phyloP scores from a whole-genome alignment of 2,888 invertebrate species.

The Drosophila cognata region DNA sequence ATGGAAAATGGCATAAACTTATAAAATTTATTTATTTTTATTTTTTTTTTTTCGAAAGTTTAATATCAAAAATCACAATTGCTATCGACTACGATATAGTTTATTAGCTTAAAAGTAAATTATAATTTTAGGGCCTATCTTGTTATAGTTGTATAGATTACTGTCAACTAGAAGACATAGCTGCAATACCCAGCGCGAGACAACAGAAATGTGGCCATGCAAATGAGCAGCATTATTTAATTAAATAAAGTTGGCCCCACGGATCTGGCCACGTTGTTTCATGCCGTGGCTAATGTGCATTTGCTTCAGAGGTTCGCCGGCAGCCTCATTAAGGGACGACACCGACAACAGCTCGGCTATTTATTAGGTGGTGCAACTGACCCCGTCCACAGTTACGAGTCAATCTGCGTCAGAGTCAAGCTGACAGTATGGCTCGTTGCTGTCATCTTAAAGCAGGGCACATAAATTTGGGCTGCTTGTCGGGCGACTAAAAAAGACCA shows the following conservation, averaged over 20 bases:
- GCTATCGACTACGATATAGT: background rate
- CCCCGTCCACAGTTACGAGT: conserved; percentile 23
- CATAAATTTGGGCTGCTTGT: conserved; percentile 46
- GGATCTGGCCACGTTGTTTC: conserved; percentile 18
- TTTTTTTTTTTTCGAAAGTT: background rate
- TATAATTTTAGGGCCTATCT: background rate
- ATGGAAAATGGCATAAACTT: no score
- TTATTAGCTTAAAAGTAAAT: background rate
- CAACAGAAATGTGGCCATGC: conserved; percentile 31
- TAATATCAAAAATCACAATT: background rate
- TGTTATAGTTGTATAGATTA: background rate
- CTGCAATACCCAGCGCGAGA: background rate
- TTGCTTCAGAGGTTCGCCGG: conserved; percentile 14
- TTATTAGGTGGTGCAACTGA: conserved; percentile 37
- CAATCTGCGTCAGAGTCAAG: conserved; percentile 49
- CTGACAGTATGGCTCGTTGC: conserved; percentile 17
- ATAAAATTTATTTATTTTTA: background rate
- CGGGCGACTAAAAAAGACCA: conserved; percentile 15
- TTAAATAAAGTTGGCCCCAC: conserved; percentile 57
- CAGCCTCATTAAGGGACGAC: conserved; percentile 51
- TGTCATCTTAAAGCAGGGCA: conserved; percentile 53
- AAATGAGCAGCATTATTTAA: conserved; percentile 63
- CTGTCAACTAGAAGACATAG: background rate
- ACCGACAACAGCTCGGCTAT: conserved; percentile 35
- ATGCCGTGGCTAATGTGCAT: conserved; percentile 37